Percentiles rank a stretch among this genome's conserved stretches.
Conservation (phyloP, 2,113 vertebrate genomes). For the Stigmatopora nigra region DNA sequence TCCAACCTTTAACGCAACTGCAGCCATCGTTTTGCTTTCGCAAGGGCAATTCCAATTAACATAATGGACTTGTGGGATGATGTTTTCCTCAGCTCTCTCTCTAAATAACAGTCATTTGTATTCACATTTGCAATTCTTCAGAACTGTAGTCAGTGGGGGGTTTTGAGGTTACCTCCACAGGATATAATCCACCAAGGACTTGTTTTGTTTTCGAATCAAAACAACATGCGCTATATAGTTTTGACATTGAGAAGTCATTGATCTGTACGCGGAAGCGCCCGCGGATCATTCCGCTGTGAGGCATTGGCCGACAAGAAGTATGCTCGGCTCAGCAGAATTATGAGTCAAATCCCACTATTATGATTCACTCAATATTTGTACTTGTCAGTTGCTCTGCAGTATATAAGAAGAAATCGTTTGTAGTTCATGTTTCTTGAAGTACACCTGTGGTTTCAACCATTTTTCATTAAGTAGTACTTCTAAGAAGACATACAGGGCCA, state of each 20-base stretch:
- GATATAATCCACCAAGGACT: slow-evolving; percentile 53
- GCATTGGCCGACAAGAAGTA: slow-evolving; percentile 37
- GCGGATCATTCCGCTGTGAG: slow-evolving; percentile 41
- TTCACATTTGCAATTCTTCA: slow-evolving; percentile 63
- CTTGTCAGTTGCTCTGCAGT: slow-evolving; percentile 5
- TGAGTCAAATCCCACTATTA: slow-evolving; percentile 54
- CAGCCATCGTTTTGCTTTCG: slow-evolving; percentile 33
- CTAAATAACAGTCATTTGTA: slow-evolving; percentile 65
- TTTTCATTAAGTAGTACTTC: too few relatives aligned
- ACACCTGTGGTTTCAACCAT: neutral
- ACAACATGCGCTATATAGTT: slow-evolving; percentile 39
- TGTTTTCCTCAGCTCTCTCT: slow-evolving; percentile 58
- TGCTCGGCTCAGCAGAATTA: slow-evolving; percentile 55
- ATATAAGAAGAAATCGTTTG: slow-evolving; percentile 40
- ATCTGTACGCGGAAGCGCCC: slow-evolving; percentile 36
- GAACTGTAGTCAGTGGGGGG: slow-evolving; percentile 43
- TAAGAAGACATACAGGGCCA: too few relatives aligned
- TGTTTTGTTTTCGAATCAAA: slow-evolving; percentile 56
- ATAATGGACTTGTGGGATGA: slow-evolving; percentile 64
- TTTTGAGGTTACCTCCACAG: slow-evolving; percentile 36
- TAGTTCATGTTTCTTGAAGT: slow-evolving; percentile 37
- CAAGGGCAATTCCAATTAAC: slow-evolving; percentile 66
- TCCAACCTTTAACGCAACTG: slow-evolving; percentile 35
- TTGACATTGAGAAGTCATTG: slow-evolving; percentile 53
- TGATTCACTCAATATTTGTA: slow-evolving; percentile 39